phyloP scores from a whole-genome alignment of 2,113 vertebrate species.

The Desmodus rotundus region DNA sequence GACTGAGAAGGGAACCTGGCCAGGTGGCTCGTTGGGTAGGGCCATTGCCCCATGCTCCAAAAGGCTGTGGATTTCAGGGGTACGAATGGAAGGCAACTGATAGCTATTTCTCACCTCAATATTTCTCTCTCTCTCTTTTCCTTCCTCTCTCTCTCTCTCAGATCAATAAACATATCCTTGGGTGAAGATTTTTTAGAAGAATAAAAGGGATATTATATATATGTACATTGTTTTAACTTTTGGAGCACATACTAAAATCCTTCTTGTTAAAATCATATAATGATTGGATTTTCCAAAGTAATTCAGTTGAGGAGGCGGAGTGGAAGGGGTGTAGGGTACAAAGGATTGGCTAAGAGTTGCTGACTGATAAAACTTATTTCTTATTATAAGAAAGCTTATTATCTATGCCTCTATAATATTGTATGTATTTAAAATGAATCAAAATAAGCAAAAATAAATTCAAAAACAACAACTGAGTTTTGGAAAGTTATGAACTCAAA shows the following conservation, averaged over 20 bases:
- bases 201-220: neutral
- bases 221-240: neutral
- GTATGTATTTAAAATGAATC: neutral
- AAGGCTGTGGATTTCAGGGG: no score
- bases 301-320: neutral
- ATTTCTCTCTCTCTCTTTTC: no score
- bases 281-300: neutral
- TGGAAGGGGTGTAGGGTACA: neutral
- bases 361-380: neutral
- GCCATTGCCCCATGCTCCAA: no score
- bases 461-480: neutral
- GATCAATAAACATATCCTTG: no score
- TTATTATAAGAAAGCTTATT: neutral
- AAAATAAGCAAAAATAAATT: neutral
- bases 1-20: neutral
- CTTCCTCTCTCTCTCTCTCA: no score
- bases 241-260: neutral
- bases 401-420: neutral
- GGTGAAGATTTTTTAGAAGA: neutral
- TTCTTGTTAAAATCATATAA: neutral
- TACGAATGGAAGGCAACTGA: no score
- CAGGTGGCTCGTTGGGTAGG: no score
- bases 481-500: neutral
- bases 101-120: no score
- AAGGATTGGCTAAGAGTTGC: neutral